Conservation (phyloP, 2,113 vertebrate species). For the Sphyrna mokarran region DNA sequence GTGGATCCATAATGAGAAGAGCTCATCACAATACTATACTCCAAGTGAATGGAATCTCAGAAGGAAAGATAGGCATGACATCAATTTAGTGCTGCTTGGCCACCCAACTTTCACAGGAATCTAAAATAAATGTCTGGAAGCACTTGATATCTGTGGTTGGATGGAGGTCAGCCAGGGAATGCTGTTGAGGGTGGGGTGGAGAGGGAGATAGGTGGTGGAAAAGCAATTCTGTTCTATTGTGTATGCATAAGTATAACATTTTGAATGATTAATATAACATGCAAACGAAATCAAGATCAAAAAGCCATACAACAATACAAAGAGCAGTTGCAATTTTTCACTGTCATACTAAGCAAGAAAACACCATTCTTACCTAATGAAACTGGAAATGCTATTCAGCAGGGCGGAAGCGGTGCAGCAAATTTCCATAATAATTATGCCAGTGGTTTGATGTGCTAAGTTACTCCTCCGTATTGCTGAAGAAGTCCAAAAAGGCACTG, state of each 20-base stretch:
- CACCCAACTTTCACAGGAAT: background rate
- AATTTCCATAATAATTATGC: background rate
- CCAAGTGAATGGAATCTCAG: too few species aligned
- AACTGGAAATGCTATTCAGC: background rate
- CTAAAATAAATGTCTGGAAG: background rate
- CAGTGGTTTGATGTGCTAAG: background rate
- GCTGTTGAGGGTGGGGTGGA: background rate
- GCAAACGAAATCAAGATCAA: background rate
- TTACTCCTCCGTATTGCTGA: background rate
- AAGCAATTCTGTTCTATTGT: background rate
- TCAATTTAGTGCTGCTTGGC: background rate
- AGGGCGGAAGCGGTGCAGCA: background rate
- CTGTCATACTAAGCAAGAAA: background rate
- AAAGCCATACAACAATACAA: background rate
- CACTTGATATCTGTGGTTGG: background rate
- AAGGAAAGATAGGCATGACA: background rate
- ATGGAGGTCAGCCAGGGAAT: background rate
- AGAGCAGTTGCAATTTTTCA: background rate
- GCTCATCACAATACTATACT: background rate
- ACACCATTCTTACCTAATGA: background rate
- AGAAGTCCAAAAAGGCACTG: background rate
- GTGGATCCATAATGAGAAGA: background rate
- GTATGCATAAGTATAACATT: background rate
- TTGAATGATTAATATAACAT: background rate
- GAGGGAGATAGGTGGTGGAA: too few species aligned